Evolutionary conservation across 2,888 invertebrate genomes (phyloP).

Genomic region (Drosophila ustulata): DNA sequence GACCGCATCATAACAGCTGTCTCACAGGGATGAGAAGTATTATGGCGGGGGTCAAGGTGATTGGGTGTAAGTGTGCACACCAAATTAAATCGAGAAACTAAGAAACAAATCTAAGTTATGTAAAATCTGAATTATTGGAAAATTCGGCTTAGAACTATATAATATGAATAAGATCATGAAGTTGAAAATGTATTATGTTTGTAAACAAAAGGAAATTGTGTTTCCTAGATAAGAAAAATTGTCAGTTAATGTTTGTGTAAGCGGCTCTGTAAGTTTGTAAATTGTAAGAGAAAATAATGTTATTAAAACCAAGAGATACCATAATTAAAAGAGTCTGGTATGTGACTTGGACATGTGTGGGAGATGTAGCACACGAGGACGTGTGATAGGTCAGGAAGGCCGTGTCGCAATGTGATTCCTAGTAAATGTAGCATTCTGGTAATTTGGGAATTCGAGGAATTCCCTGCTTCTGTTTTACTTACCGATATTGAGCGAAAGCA

Average conservation of each 20-base stretch:
- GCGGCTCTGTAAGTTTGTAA: slow-evolving; percentile 1
- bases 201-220: slow-evolving; percentile 10
- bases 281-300: neutral
- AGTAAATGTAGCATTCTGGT: neutral
- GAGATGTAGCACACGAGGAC: neutral
- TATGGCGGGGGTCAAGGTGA: slow-evolving; percentile 5
- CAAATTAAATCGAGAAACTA: slow-evolving; percentile 5
- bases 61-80: slow-evolving; percentile 1
- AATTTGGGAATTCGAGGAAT: neutral
- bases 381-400: slow-evolving; percentile 4
- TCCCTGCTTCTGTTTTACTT: neutral
- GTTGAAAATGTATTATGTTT: slow-evolving; percentile 11
- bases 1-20: slow-evolving; percentile 5
- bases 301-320: neutral
- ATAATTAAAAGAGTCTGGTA: neutral
- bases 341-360: slow-evolving; percentile 1
- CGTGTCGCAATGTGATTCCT: neutral
- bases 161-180: neutral
- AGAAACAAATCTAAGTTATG: slow-evolving; percentile 14
- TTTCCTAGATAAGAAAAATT: slow-evolving; percentile 1
- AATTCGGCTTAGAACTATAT: slow-evolving; percentile 1
- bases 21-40: neutral
- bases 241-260: slow-evolving; percentile 17
- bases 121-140: slow-evolving; percentile 13
- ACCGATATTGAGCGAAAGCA: neutral